Conservation (phyloP, 2,888 invertebrate genomes). For the Coecobrya sp. region DNA sequence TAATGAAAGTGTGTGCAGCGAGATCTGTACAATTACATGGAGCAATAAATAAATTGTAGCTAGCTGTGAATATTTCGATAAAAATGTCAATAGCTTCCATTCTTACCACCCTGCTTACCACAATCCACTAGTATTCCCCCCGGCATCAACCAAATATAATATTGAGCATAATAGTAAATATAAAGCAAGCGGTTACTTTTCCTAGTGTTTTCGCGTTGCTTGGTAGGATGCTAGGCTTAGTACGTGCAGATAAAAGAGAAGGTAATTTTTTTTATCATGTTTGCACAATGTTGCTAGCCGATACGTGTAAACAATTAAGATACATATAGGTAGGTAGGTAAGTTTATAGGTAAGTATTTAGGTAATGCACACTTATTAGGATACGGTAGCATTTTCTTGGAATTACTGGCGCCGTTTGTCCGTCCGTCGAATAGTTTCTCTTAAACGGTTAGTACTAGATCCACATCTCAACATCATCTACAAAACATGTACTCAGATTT, state of each 20-base stretch:
- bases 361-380: neutral
- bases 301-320: constrained; percentile 33
- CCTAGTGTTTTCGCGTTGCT: neutral
- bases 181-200: neutral
- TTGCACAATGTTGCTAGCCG: constrained; percentile 48
- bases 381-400: too few species aligned
- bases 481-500: too few species aligned
- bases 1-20: neutral
- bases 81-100: constrained; percentile 13
- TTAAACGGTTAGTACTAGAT: too few species aligned
- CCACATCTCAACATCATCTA: too few species aligned
- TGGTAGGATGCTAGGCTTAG: neutral
- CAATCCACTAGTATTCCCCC: constrained; percentile 11
- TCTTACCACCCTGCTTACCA: neutral
- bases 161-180: neutral
- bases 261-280: constrained; percentile 38
- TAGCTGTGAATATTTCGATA: constrained; percentile 37
- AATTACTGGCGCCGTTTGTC: too few species aligned
- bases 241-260: constrained; percentile 27
- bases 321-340: neutral
- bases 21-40: neutral
- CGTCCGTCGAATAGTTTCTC: too few species aligned
- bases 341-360: neutral
- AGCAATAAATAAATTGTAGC: neutral
- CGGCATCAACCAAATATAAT: neutral